A percentile compares a stretch with the other conserved stretches of the same genome.
These are phyloP conservation scores for Apostichopus leukothele DNA, from an alignment of 53 echinoderm and acorn worm species.

Conservation along the genomic window DNA sequence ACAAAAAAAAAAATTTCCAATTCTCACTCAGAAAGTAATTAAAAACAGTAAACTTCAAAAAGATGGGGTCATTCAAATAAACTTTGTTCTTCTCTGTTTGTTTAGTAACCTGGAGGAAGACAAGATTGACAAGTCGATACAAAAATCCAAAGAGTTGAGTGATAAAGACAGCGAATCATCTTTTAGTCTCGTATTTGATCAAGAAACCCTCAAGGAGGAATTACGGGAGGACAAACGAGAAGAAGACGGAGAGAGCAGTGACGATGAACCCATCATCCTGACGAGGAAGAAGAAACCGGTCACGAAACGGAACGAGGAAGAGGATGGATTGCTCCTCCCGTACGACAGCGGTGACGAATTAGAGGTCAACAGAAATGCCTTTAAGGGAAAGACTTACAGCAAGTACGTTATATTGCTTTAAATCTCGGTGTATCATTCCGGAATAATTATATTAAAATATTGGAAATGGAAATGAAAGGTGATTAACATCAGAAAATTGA, in stretches of 20 bases:
- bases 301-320: slow-evolving; percentile 8
- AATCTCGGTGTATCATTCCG: no score
- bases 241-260: slow-evolving; percentile 49
- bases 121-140: no score
- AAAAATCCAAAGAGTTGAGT: background rate
- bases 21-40: no score
- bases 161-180: slow-evolving; percentile 33
- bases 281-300: slow-evolving; percentile 48
- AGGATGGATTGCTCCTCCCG: slow-evolving; percentile 50
- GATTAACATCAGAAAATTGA: no score
- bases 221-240: slow-evolving; percentile 51
- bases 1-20: no score
- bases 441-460: no score
- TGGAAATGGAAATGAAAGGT: no score
- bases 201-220: slow-evolving; percentile 48
- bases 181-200: background rate
- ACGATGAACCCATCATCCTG: slow-evolving; percentile 51
- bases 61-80: no score
- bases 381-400: slow-evolving; percentile 57
- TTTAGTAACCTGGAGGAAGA: no score
- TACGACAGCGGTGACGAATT: slow-evolving; percentile 75
- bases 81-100: no score
- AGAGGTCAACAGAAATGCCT: slow-evolving; percentile 30
- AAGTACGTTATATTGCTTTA: slow-evolving; percentile 36
- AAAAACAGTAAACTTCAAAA: no score